A percentile compares a stretch with the other conserved stretches of the same genome.
These are phyloP conservation scores for Drosophila paucipuncta DNA, from an alignment of 2,888 invertebrate genomes.

Conservation along the genomic window DNA sequence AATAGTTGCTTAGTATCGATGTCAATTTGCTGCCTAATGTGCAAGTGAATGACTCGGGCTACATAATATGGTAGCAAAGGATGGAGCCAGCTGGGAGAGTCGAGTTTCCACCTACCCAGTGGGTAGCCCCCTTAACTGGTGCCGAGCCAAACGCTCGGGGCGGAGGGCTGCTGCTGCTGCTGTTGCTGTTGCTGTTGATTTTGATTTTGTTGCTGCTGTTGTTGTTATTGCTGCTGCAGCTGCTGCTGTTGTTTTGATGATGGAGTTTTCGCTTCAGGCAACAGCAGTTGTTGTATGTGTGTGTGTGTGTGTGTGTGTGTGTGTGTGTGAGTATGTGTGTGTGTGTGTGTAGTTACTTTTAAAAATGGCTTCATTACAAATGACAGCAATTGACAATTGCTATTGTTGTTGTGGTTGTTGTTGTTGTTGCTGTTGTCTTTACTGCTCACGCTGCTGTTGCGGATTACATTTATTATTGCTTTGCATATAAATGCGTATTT, in stretches of 20 bases:
- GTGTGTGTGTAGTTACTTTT: conserved; percentile 42
- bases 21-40: conserved; percentile 82
- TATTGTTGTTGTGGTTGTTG: conserved; percentile 19
- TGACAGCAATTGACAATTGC: conserved; percentile 53
- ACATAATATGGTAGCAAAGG: conserved; percentile 30
- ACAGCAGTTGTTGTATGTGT: conserved; percentile 18
- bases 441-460: conserved; percentile 8
- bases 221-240: conserved; percentile 15
- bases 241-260: conserved; percentile 33
- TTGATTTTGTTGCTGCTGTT: background rate
- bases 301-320: conserved; percentile 1
- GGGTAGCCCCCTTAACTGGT: conserved; percentile 10
- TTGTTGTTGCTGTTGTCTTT: conserved; percentile 19
- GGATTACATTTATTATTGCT: conserved; percentile 33
- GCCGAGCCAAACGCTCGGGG: conserved; percentile 19
- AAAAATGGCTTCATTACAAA: conserved; percentile 72
- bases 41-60: conserved; percentile 71
- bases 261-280: conserved; percentile 38
- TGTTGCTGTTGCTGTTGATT: conserved; percentile 15
- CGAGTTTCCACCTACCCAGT: background rate
- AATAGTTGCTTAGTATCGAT: conserved; percentile 64
- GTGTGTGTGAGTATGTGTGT: conserved; percentile 3
- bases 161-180: conserved; percentile 26
- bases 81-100: conserved; percentile 5
- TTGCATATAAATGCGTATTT: conserved; percentile 3